A percentile compares a stretch with the other conserved stretches of the same genome.
Evolutionary conservation across 1,140 invertebrate species (phyloP).

Genomic region (Thaumatotibia leucotreta): DNA sequence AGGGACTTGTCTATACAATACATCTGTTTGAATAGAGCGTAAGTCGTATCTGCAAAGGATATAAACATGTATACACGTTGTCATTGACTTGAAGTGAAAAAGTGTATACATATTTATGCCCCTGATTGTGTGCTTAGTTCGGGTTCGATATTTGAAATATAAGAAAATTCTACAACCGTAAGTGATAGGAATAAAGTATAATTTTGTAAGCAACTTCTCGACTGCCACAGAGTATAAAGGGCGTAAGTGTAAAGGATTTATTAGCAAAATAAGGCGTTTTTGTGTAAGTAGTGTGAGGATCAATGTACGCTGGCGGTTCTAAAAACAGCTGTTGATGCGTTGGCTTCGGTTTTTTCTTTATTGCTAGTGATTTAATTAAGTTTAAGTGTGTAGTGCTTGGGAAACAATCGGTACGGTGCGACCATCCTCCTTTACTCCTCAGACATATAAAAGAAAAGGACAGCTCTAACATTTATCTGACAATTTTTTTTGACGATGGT

Average conservation of each 20-base stretch:
- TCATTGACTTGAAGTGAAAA: too few species aligned
- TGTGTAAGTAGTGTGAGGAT: conserved; percentile 1
- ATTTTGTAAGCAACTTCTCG: neutral
- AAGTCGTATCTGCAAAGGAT: too few species aligned
- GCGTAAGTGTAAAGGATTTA: neutral
- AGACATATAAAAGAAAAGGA: too few species aligned
- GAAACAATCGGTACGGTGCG: neutral
- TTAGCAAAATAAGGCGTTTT: neutral
- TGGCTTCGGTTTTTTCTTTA: conserved; percentile 41
- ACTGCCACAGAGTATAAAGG: neutral
- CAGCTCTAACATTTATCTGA: too few species aligned
- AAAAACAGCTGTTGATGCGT: conserved; percentile 67
- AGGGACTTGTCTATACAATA: too few species aligned
- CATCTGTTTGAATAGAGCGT: too few species aligned
- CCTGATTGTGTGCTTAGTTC: too few species aligned
- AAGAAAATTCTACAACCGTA: neutral
- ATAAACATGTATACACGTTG: too few species aligned
- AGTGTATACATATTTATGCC: too few species aligned
- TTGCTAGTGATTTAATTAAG: conserved; percentile 21
- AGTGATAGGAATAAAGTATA: neutral
- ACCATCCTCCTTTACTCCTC: too few species aligned
- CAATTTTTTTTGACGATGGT: too few species aligned
- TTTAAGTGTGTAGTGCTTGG: neutral
- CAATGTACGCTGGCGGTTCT: conserved; percentile 41
- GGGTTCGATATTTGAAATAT: too few species aligned